Base-by-base conservation (phyloP, 1,140 invertebrate genomes). In the Scaptomyza pallida region DNA sequence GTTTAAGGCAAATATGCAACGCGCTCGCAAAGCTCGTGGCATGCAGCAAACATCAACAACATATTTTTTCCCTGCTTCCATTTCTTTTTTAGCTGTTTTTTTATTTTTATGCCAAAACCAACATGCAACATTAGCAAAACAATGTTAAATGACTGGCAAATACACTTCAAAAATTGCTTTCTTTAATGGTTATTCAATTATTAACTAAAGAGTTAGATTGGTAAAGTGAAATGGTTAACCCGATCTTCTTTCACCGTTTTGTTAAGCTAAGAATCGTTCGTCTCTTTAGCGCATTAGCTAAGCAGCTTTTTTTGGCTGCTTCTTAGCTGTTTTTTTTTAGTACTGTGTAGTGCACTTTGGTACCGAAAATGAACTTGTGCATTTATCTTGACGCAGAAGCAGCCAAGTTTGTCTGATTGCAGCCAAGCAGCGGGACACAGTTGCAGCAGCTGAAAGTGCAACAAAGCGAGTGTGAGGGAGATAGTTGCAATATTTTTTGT, bases 281-380 rank as follows among this genome's bases (percentile, higher is more conserved):
- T 15, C n/a, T 2, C 13, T 21, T 60, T 44, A 60, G 10, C 10
- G 4, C 13, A 33, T 60, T 44, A 67, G 64, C 55, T 79, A 75
- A 78, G 55, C 60, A 67, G 60, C 50, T 19, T 47, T 30, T 26
- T 30, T 54, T n/a, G 16, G 51, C 50, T 51, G 65, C 43, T 26
- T 6, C 3, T 12, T 15, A 13, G 17, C 6, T 30, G n/a, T 30
- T 30, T 30, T 1, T 6, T 26, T 5, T 1, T 5, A 35, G 41
- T n/a, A n/a, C 33, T 41, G 15, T 44, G 30, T 30, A 69, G 77
- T 56, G 77, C 65, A 79, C 61, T 57, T 15, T 67, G 68, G 23
- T 65, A 78, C 64, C 63, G 55, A 88, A 86, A 86, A 86, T 86
- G 82, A 86, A 86, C 81, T 86, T 86, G 82, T 86, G 82, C 81